These are phyloP conservation scores for Mesopsocus fuscifrons DNA, from an alignment of 2,888 invertebrate genomes.

Conservation along the genomic window DNA sequence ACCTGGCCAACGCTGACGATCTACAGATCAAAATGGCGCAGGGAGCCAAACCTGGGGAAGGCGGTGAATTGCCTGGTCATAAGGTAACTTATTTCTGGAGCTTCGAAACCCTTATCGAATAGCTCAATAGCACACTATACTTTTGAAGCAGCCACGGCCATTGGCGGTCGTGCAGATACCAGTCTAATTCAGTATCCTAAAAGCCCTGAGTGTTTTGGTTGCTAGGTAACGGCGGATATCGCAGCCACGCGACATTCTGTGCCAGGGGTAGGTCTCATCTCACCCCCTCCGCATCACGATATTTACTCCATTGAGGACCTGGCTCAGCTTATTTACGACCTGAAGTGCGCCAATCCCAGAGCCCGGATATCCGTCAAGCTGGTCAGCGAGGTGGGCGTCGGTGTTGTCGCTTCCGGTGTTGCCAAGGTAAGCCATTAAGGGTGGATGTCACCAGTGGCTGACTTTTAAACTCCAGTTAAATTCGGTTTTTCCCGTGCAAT, in stretches of 20 bases:
- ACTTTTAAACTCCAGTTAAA: slow-evolving; percentile 9
- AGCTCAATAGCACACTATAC: not conserved
- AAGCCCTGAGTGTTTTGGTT: slow-evolving; percentile 89
- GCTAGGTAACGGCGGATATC: slow-evolving; percentile 74
- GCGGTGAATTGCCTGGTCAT: slow-evolving; percentile 85
- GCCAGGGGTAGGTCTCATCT: slow-evolving; percentile 91
- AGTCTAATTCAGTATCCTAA: slow-evolving; percentile 25
- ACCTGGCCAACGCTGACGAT: slow-evolving; percentile 94
- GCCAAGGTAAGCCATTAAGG: slow-evolving; percentile 52
- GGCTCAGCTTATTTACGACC: slow-evolving; percentile 92
- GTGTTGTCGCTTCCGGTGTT: slow-evolving; percentile 97
- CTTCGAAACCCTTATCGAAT: slow-evolving; percentile 9
- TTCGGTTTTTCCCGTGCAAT: no score
- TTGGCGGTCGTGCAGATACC: no score
- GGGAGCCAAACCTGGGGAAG: slow-evolving; percentile 98
- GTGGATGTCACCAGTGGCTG: not conserved
- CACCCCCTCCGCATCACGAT: slow-evolving; percentile 98
- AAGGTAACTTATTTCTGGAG: no score
- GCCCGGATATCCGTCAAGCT: slow-evolving; percentile 94
- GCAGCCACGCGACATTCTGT: slow-evolving; percentile 91
- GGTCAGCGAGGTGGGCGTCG: slow-evolving; percentile 96
- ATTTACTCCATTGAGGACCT: slow-evolving; percentile 99
- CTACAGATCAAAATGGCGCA: slow-evolving; percentile 99
- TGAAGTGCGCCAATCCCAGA: slow-evolving; percentile 90
- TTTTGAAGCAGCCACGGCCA: no score